Evolutionary conservation across 2,797 vertebrate species (phyloP), one percentile per base, ranked within the genome.

Genomic region (Sphaeramia orbicularis): DNA sequence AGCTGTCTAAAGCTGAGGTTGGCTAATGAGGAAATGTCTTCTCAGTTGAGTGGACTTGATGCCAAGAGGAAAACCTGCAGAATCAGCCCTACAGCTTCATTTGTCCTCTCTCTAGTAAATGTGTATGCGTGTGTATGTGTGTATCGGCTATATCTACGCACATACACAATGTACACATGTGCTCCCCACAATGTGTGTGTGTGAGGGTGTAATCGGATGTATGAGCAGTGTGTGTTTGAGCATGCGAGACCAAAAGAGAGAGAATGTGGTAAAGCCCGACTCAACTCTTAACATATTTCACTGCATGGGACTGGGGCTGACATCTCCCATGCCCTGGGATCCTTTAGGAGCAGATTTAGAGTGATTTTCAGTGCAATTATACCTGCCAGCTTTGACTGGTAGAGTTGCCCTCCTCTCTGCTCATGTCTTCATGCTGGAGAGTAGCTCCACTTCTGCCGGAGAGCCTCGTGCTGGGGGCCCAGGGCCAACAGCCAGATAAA

Each of bases 291-390:
- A 88, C 85, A 90, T 92, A 90, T 91, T 92, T 93, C 85, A 88
- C 78, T 89, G 77, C 82, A 87, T 88, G 85, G 88, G 86, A 92
- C 85, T 70, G 37, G 68, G 59, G 71, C 85, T 92, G 91, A 93
- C 91, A 88, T 89, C 86, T 86, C 84, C 81, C 70, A 71, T 90
- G 84, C 88, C 88, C 88, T 38, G 53, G 71, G 80, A 86, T 91
- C 89, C 92, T 93, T 87, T 72, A 85, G 84, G 90, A 92, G 86
- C 89, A 92, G 86, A 93, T 93, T 94, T 94, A 84, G 76, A 93
- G 87, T 92, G 91, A 94, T 94, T 94, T 93, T 93, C 92, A 91
- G 85, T 92, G 91, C 92, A 93, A 93, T 93, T 93, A 92, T 93
- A 90, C 90, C 90, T 94, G 93, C 90, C 91, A 92, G 79, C 81